phyloP scores from a whole-genome alignment of 1,140 invertebrate species.

The Aphelinus certus region DNA sequence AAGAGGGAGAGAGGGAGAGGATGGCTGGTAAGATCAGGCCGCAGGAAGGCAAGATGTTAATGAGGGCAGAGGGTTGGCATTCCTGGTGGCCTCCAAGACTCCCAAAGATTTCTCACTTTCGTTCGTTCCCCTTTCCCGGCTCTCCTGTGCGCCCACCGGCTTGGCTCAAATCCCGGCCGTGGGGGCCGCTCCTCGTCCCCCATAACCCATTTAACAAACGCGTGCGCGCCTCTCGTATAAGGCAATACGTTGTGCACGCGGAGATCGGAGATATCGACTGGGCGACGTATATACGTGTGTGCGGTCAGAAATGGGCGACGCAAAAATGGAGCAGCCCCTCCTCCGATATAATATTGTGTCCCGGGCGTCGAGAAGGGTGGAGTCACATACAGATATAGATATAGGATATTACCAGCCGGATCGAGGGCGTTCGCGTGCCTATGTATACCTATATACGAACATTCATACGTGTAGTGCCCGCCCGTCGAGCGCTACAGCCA shows the following conservation, averaged over 20 bases:
- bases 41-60: slow-evolving; percentile 66
- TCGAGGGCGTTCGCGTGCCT: slow-evolving; percentile 53
- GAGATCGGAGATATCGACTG: too few species aligned
- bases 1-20: slow-evolving; percentile 47
- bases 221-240: too few species aligned
- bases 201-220: background rate
- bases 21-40: slow-evolving; percentile 45
- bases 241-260: too few species aligned
- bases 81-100: slow-evolving; percentile 62
- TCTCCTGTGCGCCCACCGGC: too few species aligned
- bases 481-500: background rate
- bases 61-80: slow-evolving; percentile 66
- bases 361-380: slow-evolving; percentile 9
- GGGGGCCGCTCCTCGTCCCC: background rate
- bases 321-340: slow-evolving; percentile 32
- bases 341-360: slow-evolving; percentile 40
- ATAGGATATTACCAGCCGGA: slow-evolving; percentile 42
- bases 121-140: slow-evolving; percentile 6
- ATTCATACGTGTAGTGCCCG: background rate
- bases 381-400: background rate
- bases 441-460: too few species aligned
- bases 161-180: too few species aligned
- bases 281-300: too few species aligned
- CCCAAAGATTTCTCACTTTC: slow-evolving; percentile 61
- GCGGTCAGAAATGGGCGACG: background rate